A percentile compares a stretch with the other conserved stretches of the same genome.
Conservation (phyloP, 2,888 invertebrate species). For the Coelinius sp. region DNA sequence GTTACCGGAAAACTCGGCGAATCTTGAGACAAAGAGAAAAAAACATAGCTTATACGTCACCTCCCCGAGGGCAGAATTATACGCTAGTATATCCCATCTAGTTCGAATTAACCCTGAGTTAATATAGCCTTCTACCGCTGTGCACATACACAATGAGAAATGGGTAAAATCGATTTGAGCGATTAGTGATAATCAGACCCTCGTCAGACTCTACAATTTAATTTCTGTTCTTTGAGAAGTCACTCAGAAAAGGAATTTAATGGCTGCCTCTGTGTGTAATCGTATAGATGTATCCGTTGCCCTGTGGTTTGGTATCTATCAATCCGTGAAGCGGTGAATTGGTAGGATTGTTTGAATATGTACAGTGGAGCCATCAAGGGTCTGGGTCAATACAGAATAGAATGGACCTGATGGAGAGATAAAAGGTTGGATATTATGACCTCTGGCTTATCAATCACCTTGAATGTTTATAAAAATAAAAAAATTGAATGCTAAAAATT, state of each 20-base stretch:
- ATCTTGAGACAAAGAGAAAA: not conserved
- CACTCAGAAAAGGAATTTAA: not conserved
- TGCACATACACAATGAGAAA: not conserved
- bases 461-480: not conserved
- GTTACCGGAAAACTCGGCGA: not conserved
- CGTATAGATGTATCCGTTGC: not conserved
- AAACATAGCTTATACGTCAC: not conserved
- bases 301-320: slow-evolving; percentile 26
- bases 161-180: slow-evolving; percentile 31
- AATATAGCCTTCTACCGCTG: not conserved
- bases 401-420: slow-evolving; percentile 1
- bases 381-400: slow-evolving; percentile 33
- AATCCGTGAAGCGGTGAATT: slow-evolving; percentile 39
- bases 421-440: slow-evolving; percentile 16
- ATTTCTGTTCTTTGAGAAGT: slow-evolving; percentile 14
- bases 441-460: slow-evolving; percentile 27
- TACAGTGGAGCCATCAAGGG: slow-evolving; percentile 23
- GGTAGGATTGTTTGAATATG: slow-evolving; percentile 23
- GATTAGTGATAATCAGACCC: slow-evolving; percentile 36
- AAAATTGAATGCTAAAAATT: slow-evolving; percentile 6
- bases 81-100: not conserved
- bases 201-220: slow-evolving; percentile 28
- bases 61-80: not conserved
- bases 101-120: slow-evolving; percentile 7
- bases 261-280: not conserved